Evolutionary conservation across 2,113 vertebrate genomes (phyloP).

Genomic region (Myocastor coypus): DNA sequence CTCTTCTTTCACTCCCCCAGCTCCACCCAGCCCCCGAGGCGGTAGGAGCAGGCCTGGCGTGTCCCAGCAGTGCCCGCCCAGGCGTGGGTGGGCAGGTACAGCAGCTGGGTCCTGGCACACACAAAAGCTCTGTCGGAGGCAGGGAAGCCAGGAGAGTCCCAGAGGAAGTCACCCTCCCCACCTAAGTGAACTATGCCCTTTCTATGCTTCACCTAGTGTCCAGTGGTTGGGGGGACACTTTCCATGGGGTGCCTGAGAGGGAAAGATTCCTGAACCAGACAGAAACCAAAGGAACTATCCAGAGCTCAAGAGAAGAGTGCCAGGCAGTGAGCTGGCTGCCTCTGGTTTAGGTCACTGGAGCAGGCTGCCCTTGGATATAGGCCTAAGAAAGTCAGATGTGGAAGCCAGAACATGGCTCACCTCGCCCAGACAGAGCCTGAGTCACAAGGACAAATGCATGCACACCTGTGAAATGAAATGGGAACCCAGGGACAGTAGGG

Average conservation of each 20-base stretch:
- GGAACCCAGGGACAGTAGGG: constrained; percentile 45
- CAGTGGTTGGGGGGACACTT: background rate
- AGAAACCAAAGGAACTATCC: constrained; percentile 32
- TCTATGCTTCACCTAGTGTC: background rate
- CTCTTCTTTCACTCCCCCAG: constrained; percentile 75
- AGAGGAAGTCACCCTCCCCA: constrained; percentile 69
- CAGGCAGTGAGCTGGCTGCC: background rate
- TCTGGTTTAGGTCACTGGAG: background rate
- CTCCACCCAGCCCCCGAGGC: constrained; percentile 80
- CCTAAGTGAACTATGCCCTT: constrained; percentile 34
- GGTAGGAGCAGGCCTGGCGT: constrained; percentile 78
- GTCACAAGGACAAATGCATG: constrained; percentile 55
- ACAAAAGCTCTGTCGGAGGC: constrained; percentile 59
- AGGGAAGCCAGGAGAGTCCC: constrained; percentile 72
- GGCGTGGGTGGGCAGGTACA: constrained; percentile 82
- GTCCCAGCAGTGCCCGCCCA: constrained; percentile 82
- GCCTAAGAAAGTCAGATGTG: constrained; percentile 35
- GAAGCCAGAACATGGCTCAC: constrained; percentile 40
- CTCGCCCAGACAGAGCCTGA: constrained; percentile 49
- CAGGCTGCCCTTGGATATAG: background rate
- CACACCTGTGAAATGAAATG: constrained; percentile 57
- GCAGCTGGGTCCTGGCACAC: constrained; percentile 79
- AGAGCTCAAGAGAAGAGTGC: background rate
- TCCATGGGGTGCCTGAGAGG: constrained; percentile 32
- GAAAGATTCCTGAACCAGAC: constrained; percentile 23